Conservation (phyloP, 2,113 vertebrate genomes). For the Pimephales promelas region DNA sequence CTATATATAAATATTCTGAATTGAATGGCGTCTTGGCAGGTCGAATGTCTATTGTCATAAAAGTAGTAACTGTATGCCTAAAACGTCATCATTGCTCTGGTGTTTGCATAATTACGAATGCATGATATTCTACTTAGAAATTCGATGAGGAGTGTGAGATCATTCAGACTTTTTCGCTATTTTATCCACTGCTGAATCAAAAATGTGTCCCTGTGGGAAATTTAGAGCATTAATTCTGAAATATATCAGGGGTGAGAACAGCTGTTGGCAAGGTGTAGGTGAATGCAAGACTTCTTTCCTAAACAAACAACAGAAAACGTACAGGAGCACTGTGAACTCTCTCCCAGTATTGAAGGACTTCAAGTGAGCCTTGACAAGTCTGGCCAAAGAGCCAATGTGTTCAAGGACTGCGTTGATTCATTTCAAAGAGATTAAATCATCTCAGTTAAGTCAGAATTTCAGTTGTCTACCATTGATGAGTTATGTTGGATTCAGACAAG, state of each 20-base stretch:
- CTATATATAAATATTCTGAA: background rate
- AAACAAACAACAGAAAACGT: slow-evolving; percentile 48
- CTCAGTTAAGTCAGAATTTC: slow-evolving; percentile 45
- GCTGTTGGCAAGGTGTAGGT: slow-evolving; percentile 35
- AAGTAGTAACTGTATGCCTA: slow-evolving; percentile 6
- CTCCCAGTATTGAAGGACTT: slow-evolving; percentile 43
- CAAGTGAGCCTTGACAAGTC: slow-evolving; percentile 36
- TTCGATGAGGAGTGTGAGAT: slow-evolving; percentile 14
- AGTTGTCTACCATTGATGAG: slow-evolving; percentile 30
- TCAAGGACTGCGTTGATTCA: slow-evolving; percentile 16
- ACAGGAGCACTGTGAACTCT: slow-evolving; percentile 45
- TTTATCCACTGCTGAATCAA: slow-evolving; percentile 33
- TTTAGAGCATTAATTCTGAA: slow-evolving; percentile 47
- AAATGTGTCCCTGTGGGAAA: slow-evolving; percentile 44
- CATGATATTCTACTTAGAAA: slow-evolving; percentile 23
- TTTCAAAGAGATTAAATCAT: slow-evolving; percentile 52
- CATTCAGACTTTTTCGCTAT: slow-evolving; percentile 20
- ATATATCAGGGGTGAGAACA: slow-evolving; percentile 55
- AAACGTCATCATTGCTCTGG: background rate
- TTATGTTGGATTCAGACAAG: too few relatives aligned
- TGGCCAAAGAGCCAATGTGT: slow-evolving; percentile 39
- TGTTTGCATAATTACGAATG: slow-evolving; percentile 24
- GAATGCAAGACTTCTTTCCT: slow-evolving; percentile 38
- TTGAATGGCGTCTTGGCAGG: background rate
- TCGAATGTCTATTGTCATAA: slow-evolving; percentile 6